phyloP scores from a whole-genome alignment of 2,797 vertebrate species.

The Craterocephalus amniculus region DNA sequence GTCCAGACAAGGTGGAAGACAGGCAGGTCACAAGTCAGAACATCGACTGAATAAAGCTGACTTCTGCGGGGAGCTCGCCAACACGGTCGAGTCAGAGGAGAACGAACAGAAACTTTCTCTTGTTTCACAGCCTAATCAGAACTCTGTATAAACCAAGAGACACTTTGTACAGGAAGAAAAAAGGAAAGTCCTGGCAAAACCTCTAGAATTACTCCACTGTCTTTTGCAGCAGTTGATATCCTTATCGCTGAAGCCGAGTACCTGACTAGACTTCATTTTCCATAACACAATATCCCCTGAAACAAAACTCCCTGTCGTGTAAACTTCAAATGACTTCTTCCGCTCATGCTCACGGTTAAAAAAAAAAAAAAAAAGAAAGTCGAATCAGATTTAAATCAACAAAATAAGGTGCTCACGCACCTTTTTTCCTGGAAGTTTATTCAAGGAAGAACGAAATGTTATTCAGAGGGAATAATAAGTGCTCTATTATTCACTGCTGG shows the following conservation, averaged over 20 bases:
- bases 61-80: slow-evolving; percentile 48
- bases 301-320: slow-evolving; percentile 30
- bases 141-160: slow-evolving; percentile 39
- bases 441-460: slow-evolving; percentile 57
- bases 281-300: slow-evolving; percentile 40
- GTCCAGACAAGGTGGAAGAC: slow-evolving; percentile 51
- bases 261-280: slow-evolving; percentile 55
- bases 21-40: slow-evolving; percentile 51
- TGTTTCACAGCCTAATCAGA: slow-evolving; percentile 67
- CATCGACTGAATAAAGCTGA: slow-evolving; percentile 50
- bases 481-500: slow-evolving; percentile 60
- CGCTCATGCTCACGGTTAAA: slow-evolving; percentile 7
- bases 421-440: slow-evolving; percentile 53
- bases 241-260: slow-evolving; percentile 41
- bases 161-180: slow-evolving; percentile 7
- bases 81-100: slow-evolving; percentile 56
- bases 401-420: slow-evolving; percentile 33
- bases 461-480: slow-evolving; percentile 56
- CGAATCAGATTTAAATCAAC: slow-evolving; percentile 29
- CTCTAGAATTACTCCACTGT: slow-evolving; percentile 59
- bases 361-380: slow-evolving; percentile 31
- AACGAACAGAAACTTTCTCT: slow-evolving; percentile 55
- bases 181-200: slow-evolving; percentile 35
- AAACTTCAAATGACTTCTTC: slow-evolving; percentile 37
- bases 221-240: slow-evolving; percentile 52